A percentile compares a stretch with the other conserved stretches of the same genome.
Evolutionary conservation across 2,888 invertebrate genomes (phyloP).

Genomic region (Escarpia spicata): DNA sequence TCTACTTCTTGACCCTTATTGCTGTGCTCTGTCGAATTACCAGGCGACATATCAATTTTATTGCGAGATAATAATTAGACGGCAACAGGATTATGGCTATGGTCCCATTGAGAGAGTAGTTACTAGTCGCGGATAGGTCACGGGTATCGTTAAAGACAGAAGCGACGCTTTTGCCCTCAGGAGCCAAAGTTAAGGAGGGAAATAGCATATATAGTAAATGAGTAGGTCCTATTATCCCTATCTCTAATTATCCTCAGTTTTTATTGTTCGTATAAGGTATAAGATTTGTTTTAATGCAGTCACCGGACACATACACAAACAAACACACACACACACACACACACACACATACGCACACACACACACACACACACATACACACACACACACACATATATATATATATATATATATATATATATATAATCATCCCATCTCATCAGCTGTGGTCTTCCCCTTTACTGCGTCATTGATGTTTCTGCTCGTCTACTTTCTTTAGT

Average conservation of each 20-base stretch:
- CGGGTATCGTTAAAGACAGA: not conserved
- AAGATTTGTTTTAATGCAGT: not conserved
- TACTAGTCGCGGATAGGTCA: not conserved
- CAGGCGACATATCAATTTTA: not conserved
- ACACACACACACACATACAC: slow-evolving; percentile 21
- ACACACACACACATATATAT: no score
- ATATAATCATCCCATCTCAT: no score
- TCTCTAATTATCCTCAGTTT: not conserved
- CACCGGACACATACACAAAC: slow-evolving; percentile 27
- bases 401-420: no score
- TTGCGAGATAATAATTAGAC: slow-evolving; percentile 2
- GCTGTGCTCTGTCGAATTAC: not conserved
- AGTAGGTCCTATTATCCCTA: not conserved
- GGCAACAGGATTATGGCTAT: not conserved
- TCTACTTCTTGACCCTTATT: slow-evolving; percentile 1
- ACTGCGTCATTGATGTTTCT: no score
- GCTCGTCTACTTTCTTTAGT: no score
- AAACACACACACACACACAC: slow-evolving; percentile 31
- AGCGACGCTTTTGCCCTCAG: not conserved
- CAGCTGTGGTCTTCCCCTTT: no score
- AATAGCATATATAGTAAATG: not conserved
- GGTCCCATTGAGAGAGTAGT: not conserved
- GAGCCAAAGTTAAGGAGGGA: not conserved
- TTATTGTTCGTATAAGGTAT: not conserved
- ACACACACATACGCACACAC: slow-evolving; percentile 32